A percentile compares a stretch with the other conserved stretches of the same genome.
These are phyloP conservation scores for Chrysomallon squamiferum DNA, from an alignment of 1,140 invertebrate species.

Conservation along the genomic window DNA sequence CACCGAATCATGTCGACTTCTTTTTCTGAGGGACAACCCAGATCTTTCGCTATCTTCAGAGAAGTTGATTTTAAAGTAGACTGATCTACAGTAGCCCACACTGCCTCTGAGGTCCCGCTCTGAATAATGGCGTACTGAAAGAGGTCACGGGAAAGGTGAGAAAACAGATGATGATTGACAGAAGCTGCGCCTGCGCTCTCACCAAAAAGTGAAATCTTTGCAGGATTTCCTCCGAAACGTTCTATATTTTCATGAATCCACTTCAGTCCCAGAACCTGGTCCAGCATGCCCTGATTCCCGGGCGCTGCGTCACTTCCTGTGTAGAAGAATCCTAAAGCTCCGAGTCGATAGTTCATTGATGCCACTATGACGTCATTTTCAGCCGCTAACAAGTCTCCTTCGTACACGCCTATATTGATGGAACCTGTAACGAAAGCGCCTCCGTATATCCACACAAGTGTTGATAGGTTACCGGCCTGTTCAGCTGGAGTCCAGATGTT, in stretches of 20 bases:
- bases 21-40: constrained; percentile 18
- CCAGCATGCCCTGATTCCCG: constrained; percentile 61
- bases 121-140: constrained; percentile 79
- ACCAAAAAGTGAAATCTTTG: constrained; percentile 74
- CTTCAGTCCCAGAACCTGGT: constrained; percentile 75
- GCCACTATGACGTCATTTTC: constrained; percentile 81
- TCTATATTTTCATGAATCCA: constrained; percentile 77
- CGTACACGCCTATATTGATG: constrained; percentile 90
- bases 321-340: constrained; percentile 72
- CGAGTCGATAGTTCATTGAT: constrained; percentile 76
- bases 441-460: constrained; percentile 95
- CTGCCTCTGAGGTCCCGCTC: constrained; percentile 71
- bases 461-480: constrained; percentile 58
- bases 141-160: constrained; percentile 79
- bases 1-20: constrained; percentile 79
- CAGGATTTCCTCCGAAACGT: constrained; percentile 75
- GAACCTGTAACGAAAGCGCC: constrained; percentile 90
- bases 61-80: constrained; percentile 80
- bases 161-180: constrained; percentile 87
- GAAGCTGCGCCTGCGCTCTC: constrained; percentile 74
- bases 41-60: constrained; percentile 6
- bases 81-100: constrained; percentile 87
- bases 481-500: constrained; percentile 80
- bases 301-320: constrained; percentile 64
- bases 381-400: constrained; percentile 79